Percentiles rank a stretch among this genome's conserved stretches.
These are phyloP conservation scores for Atrichornis clamosus DNA, from an alignment of 2,113 vertebrate genomes.

Conservation along the genomic window DNA sequence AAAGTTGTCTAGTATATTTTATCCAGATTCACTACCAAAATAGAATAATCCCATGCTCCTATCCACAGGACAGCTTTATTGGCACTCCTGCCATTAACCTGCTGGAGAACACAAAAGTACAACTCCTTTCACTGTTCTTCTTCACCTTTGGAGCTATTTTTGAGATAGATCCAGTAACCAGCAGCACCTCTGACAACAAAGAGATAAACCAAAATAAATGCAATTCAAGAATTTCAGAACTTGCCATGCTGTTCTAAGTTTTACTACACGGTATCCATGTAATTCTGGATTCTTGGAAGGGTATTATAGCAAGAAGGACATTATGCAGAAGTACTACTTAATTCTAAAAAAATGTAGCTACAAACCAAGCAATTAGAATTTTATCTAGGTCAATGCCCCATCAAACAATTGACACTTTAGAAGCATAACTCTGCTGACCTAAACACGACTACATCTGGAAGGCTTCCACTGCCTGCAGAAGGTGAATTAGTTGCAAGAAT, in stretches of 20 bases:
- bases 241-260: not conserved
- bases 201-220: not conserved
- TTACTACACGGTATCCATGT: not conserved
- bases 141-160: not conserved
- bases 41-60: not conserved
- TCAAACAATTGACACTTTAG: not conserved
- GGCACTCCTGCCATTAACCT: not conserved
- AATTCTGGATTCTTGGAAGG: not conserved
- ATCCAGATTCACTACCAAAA: not conserved
- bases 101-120: not conserved
- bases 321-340: not conserved
- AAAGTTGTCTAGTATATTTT: not conserved
- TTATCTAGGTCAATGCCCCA: not conserved
- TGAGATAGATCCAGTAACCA: not conserved
- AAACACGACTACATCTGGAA: not conserved
- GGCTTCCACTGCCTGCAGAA: not conserved
- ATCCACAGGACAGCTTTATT: not conserved
- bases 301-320: not conserved
- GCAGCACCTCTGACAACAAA: not conserved
- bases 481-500: not conserved
- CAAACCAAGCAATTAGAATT: not conserved
- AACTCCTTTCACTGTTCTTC: not conserved
- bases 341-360: not conserved
- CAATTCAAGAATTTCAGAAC: not conserved
- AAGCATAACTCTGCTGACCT: not conserved